phyloP scores from a whole-genome alignment of 1,140 invertebrate species.

The Euwallacea fornicatus region DNA sequence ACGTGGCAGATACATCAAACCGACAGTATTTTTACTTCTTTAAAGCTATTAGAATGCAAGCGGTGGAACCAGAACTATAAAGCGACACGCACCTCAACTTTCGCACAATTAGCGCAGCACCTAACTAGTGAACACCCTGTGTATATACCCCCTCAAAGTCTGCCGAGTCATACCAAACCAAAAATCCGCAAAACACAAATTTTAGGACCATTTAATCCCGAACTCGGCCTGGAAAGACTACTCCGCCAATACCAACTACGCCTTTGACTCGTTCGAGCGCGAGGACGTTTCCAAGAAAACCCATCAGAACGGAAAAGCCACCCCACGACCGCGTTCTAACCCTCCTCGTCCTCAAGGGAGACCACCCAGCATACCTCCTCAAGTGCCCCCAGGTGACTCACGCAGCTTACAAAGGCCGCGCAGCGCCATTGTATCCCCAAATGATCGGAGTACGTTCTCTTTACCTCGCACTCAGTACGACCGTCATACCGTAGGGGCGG shows the following conservation, averaged over 20 bases:
- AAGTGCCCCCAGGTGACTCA: constrained; percentile 60
- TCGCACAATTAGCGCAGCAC: no score
- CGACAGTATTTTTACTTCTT: no score
- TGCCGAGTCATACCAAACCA: no score
- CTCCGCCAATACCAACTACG: constrained; percentile 82
- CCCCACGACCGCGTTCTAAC: constrained; percentile 44
- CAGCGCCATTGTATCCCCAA: constrained; percentile 44
- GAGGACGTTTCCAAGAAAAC: constrained; percentile 57
- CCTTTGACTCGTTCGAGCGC: constrained; percentile 79
- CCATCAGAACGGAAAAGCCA: constrained; percentile 48
- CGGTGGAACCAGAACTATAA: no score
- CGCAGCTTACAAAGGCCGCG: constrained; percentile 62
- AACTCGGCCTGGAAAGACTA: constrained; percentile 88
- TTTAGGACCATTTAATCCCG: constrained; percentile 78
- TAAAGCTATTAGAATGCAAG: no score
- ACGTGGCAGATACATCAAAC: no score
- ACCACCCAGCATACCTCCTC: constrained; percentile 49
- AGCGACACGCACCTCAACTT: no score
- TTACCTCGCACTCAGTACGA: constrained; percentile 56
- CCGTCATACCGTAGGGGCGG: constrained; percentile 53
- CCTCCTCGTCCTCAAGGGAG: constrained; percentile 49
- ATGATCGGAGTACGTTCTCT: constrained; percentile 56
- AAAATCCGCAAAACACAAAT: constrained; percentile 34
- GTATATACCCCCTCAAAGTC: no score
- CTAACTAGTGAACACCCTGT: no score